A percentile compares a stretch with the other conserved stretches of the same genome.
Conservation (phyloP, 2,113 vertebrate species). For the Chrysemys picta region DNA sequence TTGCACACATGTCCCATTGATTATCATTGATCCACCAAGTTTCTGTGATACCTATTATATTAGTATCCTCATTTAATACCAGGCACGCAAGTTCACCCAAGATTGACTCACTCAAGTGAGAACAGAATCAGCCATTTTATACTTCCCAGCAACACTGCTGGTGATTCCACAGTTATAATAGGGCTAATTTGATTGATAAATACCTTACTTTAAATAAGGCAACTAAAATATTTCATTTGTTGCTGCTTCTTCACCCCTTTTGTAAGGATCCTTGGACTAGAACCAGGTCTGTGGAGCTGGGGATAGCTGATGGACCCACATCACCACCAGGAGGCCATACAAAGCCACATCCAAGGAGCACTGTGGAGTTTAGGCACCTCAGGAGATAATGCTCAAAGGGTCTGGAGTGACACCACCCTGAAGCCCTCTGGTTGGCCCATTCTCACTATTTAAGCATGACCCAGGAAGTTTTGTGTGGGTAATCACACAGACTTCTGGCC, state of each 20-base stretch:
- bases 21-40: no score
- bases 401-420: not conserved
- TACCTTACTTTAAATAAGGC: not conserved
- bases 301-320: not conserved
- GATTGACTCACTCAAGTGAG: no score
- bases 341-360: not conserved
- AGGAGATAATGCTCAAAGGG: not conserved
- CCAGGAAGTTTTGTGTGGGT: no score
- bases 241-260: no score
- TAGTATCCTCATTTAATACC: no score
- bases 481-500: no score
- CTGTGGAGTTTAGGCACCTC: not conserved
- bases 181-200: not conserved
- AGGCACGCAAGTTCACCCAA: no score
- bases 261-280: no score
- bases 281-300: not conserved
- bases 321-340: not conserved
- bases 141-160: no score
- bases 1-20: not conserved
- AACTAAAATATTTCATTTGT: no score
- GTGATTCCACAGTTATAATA: not conserved
- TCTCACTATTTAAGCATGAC: not conserved
- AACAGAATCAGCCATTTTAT: no score
- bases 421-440: not conserved
- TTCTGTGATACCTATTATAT: no score